phyloP scores from a whole-genome alignment of 2,113 vertebrate genomes.

The Axis porcinus region DNA sequence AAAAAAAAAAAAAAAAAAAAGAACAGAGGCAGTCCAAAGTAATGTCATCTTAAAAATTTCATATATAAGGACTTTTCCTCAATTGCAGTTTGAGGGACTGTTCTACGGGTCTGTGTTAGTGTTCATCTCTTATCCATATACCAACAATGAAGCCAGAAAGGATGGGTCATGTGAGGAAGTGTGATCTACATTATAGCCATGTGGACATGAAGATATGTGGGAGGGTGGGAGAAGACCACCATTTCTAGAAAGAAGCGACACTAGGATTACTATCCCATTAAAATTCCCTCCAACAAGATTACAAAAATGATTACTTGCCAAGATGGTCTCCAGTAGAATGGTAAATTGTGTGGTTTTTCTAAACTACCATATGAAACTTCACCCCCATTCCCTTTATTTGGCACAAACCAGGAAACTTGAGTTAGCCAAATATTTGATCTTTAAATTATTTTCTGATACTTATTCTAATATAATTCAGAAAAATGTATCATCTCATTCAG shows the following conservation, averaged over 20 bases:
- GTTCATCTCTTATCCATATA: background rate
- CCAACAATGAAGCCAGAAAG: background rate
- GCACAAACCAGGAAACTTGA: background rate
- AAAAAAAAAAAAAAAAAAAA: too few species aligned
- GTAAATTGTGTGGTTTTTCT: background rate
- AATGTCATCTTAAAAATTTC: background rate
- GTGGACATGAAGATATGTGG: too few species aligned
- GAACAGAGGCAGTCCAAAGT: background rate
- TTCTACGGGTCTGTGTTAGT: background rate
- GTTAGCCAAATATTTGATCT: background rate
- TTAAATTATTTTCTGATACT: background rate
- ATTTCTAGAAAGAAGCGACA: background rate
- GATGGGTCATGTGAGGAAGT: background rate
- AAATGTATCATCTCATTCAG: background rate
- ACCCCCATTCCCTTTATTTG: background rate
- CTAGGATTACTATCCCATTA: too few species aligned
- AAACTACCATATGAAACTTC: background rate
- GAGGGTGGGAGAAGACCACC: fast-evolving
- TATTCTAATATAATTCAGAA: background rate
- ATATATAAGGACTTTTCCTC: background rate
- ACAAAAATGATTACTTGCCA: background rate
- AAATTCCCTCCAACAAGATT: background rate
- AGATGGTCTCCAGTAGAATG: background rate
- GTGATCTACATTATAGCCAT: background rate
- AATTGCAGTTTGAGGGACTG: background rate